These are phyloP conservation scores for Tapirus indicus DNA, from an alignment of 2,797 vertebrate species.

Conservation along the genomic window DNA sequence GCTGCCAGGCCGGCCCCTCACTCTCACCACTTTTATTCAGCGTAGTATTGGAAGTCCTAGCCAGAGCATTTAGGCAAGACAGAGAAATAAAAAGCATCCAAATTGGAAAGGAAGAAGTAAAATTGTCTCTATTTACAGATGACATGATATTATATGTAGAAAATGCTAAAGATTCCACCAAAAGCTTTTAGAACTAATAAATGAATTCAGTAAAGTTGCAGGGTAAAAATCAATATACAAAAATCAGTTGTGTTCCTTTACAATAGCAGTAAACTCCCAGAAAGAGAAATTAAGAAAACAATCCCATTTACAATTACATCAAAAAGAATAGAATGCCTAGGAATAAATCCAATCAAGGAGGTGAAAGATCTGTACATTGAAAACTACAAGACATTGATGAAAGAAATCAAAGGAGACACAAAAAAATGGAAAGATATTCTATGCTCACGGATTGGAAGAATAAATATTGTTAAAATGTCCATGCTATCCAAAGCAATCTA, in stretches of 20 bases:
- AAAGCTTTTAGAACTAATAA: neutral
- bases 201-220: neutral
- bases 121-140: neutral
- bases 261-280: neutral
- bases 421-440: neutral
- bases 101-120: neutral
- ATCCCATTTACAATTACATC: neutral
- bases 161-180: neutral
- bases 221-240: neutral
- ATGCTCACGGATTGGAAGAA: neutral
- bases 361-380: neutral
- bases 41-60: neutral
- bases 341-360: neutral
- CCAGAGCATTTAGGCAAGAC: neutral
- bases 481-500: neutral
- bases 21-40: neutral
- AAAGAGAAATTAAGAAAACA: neutral
- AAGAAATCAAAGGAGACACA: neutral
- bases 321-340: neutral
- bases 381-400: neutral
- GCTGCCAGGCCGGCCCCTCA: neutral
- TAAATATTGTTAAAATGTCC: neutral
- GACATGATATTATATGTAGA: neutral
- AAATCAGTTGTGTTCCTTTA: neutral
- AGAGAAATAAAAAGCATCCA: neutral